A percentile compares a stretch with the other conserved stretches of the same genome.
Conservation (phyloP, 2,113 vertebrate genomes). For the Phyllostomus discolor region DNA sequence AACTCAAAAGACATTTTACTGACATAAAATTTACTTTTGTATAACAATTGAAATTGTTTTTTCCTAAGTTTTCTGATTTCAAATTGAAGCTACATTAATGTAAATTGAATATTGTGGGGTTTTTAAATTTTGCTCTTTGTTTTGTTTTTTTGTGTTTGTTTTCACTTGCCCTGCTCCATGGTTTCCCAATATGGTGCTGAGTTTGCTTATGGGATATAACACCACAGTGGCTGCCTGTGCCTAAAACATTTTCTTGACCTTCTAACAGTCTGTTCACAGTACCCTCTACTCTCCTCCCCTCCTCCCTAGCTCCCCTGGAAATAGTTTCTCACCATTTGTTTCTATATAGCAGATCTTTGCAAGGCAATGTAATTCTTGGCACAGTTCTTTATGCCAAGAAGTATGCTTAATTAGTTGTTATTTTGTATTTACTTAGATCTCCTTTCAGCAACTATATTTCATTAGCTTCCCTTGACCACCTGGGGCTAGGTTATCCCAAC, state of each 20-base stretch:
- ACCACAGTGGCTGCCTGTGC: neutral
- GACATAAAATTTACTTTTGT: neutral
- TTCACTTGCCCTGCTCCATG: neutral
- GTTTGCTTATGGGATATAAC: neutral
- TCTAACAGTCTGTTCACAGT: neutral
- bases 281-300: neutral
- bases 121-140: neutral
- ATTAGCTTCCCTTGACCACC: neutral
- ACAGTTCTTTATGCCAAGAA: neutral
- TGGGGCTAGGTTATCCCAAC: neutral
- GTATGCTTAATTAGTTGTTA: neutral
- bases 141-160: neutral
- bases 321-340: neutral
- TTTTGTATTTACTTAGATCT: neutral
- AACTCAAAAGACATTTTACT: neutral
- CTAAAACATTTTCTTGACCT: neutral
- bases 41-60: neutral
- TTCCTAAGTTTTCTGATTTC: neutral
- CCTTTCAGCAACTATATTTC: neutral
- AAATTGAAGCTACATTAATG: neutral
- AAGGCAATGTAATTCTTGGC: neutral
- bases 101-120: neutral
- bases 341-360: neutral
- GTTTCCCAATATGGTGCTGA: neutral
- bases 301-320: neutral